A percentile compares a stretch with the other conserved stretches of the same genome.
These are phyloP conservation scores for Martes flavigula DNA, from an alignment of 2,797 vertebrate genomes.

Conservation along the genomic window DNA sequence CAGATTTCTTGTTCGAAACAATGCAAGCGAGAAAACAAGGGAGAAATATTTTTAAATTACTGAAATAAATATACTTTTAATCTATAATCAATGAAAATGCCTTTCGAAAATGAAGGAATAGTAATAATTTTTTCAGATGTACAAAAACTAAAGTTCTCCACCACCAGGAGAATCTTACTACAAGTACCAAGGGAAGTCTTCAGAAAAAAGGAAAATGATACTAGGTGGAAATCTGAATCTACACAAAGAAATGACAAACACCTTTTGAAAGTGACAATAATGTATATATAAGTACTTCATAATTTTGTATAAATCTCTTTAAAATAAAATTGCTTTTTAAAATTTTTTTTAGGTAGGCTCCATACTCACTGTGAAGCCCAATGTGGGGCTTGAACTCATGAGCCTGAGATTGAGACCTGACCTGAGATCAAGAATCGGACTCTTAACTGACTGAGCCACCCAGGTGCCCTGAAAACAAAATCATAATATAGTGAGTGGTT, in stretches of 20 bases:
- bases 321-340: not conserved
- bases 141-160: not conserved
- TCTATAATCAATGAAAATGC: not conserved
- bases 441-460: not conserved
- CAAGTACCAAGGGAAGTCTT: not conserved
- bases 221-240: not conserved
- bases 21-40: not conserved
- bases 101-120: not conserved
- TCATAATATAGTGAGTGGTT: not conserved
- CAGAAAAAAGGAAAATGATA: not conserved
- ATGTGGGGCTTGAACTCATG: not conserved
- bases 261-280: not conserved
- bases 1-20: not conserved
- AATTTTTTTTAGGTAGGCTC: not conserved
- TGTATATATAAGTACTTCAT: not conserved
- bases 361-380: not conserved
- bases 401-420: not conserved
- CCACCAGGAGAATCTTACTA: not conserved
- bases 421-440: not conserved
- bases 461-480: not conserved
- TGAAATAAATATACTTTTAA: not conserved
- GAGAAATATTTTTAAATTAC: not conserved
- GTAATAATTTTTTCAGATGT: not conserved
- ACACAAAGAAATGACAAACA: not conserved
- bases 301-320: not conserved